A percentile compares a stretch with the other conserved stretches of the same genome.
Evolutionary conservation across 2,888 invertebrate genomes (phyloP).

Genomic region (Sericinus montela): DNA sequence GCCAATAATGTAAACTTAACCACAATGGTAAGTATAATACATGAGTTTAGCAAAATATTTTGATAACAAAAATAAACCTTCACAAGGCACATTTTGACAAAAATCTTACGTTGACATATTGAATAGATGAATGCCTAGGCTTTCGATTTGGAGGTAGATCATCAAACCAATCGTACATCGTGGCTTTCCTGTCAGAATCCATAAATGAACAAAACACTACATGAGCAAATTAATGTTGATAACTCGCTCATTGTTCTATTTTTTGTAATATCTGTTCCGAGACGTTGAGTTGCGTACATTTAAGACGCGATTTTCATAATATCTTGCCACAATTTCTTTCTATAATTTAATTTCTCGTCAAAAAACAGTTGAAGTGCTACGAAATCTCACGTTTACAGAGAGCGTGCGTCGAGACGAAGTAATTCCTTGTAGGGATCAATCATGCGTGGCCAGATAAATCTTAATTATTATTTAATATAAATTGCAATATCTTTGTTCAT

Average conservation of each 20-base stretch:
- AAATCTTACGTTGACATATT: too few species aligned
- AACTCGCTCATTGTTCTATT: slow-evolving; percentile 12
- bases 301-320: slow-evolving; percentile 4
- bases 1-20: too few species aligned
- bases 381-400: slow-evolving; percentile 27
- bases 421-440: slow-evolving; percentile 54
- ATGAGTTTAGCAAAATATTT: too few species aligned
- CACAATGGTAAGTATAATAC: too few species aligned
- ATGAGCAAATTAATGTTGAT: slow-evolving; percentile 12
- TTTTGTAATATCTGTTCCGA: slow-evolving; percentile 1
- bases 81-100: too few species aligned
- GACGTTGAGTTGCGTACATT: slow-evolving; percentile 6
- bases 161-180: too few species aligned
- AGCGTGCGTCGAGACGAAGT: slow-evolving; percentile 40
- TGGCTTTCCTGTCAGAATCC: too few species aligned
- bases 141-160: too few species aligned
- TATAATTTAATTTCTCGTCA: slow-evolving; percentile 4
- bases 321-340: slow-evolving; percentile 13
- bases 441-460: slow-evolving; percentile 48
- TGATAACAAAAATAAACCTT: too few species aligned
- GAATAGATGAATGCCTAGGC: too few species aligned
- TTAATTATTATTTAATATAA: slow-evolving; percentile 54
- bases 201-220: not conserved
- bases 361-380: slow-evolving; percentile 17
- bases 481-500: slow-evolving; percentile 27